Evolutionary conservation across 2,113 vertebrate genomes (phyloP).

Genomic region (Phrynocephalus versicolor): DNA sequence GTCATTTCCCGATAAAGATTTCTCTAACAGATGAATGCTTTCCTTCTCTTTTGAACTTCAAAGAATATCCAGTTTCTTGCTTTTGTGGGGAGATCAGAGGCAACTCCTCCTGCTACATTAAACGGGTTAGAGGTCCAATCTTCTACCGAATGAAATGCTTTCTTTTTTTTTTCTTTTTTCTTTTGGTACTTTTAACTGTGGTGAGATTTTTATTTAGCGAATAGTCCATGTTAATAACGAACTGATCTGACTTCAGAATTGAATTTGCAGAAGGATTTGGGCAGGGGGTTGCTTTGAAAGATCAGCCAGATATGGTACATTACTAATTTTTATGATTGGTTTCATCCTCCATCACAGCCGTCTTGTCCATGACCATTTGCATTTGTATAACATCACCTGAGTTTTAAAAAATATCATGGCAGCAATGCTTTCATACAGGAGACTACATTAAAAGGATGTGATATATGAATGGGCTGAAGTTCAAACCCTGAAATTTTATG

Average conservation of each 20-base stretch:
- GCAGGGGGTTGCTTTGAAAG: constrained; percentile 22
- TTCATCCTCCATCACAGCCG: constrained; percentile 14
- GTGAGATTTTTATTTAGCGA: background rate
- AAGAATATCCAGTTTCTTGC: constrained; percentile 36
- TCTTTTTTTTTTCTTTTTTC: too few species aligned
- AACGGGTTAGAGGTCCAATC: background rate
- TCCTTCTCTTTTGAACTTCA: constrained; percentile 35
- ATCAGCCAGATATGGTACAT: constrained; percentile 4
- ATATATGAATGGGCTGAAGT: background rate
- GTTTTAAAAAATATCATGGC: background rate
- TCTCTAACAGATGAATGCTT: background rate
- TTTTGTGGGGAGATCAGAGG: constrained; percentile 24
- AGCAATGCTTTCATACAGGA: background rate
- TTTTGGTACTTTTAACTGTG: background rate
- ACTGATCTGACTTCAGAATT: background rate
- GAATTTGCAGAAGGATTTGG: background rate
- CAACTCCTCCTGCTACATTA: background rate
- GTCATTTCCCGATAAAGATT: constrained; percentile 36
- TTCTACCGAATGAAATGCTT: accelerated
- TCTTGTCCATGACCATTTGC: constrained; percentile 17
- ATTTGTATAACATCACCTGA: accelerated
- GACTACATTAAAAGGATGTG: background rate
- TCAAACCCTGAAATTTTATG: background rate
- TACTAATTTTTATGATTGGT: constrained; percentile 5
- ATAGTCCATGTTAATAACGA: background rate